Conservation (phyloP, 2,113 vertebrate species). For the Neolamprologus longior region DNA sequence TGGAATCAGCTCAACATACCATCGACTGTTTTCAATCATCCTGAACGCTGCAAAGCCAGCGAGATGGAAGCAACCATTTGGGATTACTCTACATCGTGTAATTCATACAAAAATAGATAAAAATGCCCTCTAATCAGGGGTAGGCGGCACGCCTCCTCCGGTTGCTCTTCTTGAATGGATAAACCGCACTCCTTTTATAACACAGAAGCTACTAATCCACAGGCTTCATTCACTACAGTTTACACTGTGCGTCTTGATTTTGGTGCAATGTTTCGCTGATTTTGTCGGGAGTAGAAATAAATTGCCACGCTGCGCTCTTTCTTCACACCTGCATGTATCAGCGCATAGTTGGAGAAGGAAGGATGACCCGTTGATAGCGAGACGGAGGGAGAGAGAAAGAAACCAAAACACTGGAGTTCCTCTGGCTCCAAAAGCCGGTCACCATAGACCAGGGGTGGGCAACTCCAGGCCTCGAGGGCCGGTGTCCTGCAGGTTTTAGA, state of each 20-base stretch:
- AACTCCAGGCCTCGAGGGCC: neutral
- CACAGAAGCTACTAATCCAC: neutral
- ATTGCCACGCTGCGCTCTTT: fast-evolving
- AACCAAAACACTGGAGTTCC: neutral
- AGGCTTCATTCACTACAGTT: neutral
- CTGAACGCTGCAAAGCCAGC: neutral
- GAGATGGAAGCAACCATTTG: neutral
- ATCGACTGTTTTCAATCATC: neutral
- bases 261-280: neutral
- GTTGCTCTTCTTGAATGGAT: neutral
- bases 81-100: neutral
- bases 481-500: neutral
- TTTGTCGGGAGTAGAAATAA: neutral
- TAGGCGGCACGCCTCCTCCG: neutral
- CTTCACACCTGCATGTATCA: neutral
- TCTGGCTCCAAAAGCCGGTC: neutral
- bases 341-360: neutral
- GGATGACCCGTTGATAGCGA: neutral
- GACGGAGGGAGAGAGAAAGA: neutral
- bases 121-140: neutral
- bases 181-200: fast-evolving
- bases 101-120: neutral
- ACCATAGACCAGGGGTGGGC: neutral
- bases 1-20: neutral
- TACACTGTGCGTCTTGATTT: neutral